A percentile compares a stretch with the other conserved stretches of the same genome.
Evolutionary conservation across 2,888 invertebrate genomes (phyloP).

Genomic region (Macropis europaea): DNA sequence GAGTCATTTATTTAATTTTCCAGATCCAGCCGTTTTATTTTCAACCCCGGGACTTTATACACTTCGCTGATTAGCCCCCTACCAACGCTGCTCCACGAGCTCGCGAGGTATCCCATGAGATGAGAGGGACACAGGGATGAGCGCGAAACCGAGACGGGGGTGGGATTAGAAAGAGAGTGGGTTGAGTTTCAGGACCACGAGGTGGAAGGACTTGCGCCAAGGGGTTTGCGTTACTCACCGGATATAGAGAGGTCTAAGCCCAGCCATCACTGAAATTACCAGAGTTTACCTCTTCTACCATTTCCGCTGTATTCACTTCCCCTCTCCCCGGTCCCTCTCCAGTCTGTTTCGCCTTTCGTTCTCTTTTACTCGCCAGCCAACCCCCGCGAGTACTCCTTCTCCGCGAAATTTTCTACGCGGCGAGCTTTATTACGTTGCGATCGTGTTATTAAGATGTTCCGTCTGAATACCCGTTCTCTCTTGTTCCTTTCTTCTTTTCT

Average conservation of each 20-base stretch:
- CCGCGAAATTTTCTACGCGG: conserved; percentile 5
- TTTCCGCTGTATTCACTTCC: conserved; percentile 45
- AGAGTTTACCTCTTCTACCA: conserved; percentile 69
- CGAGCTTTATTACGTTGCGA: conserved; percentile 63
- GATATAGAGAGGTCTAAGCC: conserved; percentile 73
- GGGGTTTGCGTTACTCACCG: conserved; percentile 68
- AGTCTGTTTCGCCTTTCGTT: conserved; percentile 31
- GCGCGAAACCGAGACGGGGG: conserved; percentile 17
- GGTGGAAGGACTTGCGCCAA: conserved; percentile 59
- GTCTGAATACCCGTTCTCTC: conserved; percentile 18
- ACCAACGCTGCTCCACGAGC: conserved; percentile 37
- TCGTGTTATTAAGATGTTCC: conserved; percentile 62
- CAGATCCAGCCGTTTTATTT: conserved; percentile 68
- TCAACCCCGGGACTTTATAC: conserved; percentile 70
- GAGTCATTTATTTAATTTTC: conserved; percentile 75
- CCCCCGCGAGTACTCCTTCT: not conserved
- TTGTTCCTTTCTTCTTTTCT: not conserved
- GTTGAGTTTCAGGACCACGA: conserved; percentile 59
- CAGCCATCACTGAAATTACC: conserved; percentile 77
- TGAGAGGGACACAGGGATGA: conserved; percentile 31
- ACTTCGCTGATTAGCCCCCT: conserved; percentile 73
- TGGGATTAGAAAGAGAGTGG: conserved; percentile 46
- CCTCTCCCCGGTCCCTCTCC: conserved; percentile 8
- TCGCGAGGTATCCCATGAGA: conserved; percentile 49
- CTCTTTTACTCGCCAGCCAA: conserved; percentile 9